These are phyloP conservation scores for Rhimphoctona megacephalus DNA, from an alignment of 2,888 invertebrate species.

Conservation along the genomic window DNA sequence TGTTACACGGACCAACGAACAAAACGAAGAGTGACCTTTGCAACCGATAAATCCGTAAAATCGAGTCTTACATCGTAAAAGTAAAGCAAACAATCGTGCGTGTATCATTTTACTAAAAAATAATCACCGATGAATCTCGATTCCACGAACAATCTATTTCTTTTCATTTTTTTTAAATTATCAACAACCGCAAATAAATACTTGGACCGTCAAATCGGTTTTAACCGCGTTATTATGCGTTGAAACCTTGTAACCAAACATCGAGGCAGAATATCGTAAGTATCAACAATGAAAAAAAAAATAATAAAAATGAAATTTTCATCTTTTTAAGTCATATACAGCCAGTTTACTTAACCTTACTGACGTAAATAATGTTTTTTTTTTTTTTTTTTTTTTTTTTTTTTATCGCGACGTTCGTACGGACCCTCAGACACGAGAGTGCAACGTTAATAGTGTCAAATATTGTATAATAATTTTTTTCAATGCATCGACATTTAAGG, in stretches of 20 bases:
- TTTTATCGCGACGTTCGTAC: conserved; percentile 6
- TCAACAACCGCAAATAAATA: conserved; percentile 62
- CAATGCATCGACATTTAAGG: conserved; percentile 40
- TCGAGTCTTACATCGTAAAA: conserved; percentile 31
- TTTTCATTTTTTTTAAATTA: conserved; percentile 15
- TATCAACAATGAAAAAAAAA: conserved; percentile 26
- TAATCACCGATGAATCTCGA: conserved; percentile 41
- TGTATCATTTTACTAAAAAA: conserved; percentile 11
- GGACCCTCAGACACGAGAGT: conserved; percentile 16
- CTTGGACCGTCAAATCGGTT: conserved; percentile 47
- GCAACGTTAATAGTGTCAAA: conserved; percentile 37
- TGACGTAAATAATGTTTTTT: conserved; percentile 31
- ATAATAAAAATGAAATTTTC: conserved; percentile 14
- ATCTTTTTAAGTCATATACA: conserved; percentile 32
- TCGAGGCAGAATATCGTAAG: not conserved
- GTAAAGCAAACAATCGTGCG: not conserved
- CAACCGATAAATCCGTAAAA: conserved; percentile 14
- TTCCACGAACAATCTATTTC: conserved; percentile 40
- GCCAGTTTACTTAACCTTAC: conserved; percentile 44
- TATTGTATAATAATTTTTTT: not conserved
- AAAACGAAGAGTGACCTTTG: conserved; percentile 10
- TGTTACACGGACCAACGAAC: conserved; percentile 29
- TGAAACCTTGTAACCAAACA: not conserved
- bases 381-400: not conserved
- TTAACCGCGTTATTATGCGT: conserved; percentile 35